Percentiles rank a stretch among this genome's conserved stretches.
Evolutionary conservation across 2,888 invertebrate genomes (phyloP).

Genomic region (Phorcus lineatus): DNA sequence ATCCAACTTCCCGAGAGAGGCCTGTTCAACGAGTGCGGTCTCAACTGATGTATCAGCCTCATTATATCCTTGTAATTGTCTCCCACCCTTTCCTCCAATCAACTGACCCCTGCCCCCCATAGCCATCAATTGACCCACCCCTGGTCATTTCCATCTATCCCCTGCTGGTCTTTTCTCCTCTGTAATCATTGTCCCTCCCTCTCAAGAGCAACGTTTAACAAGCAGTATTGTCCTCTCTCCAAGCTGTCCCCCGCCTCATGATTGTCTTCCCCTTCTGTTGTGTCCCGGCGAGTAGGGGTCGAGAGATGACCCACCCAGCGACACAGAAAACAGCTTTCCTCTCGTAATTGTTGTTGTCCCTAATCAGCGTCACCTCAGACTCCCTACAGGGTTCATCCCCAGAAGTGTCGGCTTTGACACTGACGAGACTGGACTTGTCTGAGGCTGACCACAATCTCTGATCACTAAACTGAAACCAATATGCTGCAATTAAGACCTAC

Average conservation of each 20-base stretch:
- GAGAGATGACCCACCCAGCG: conserved; percentile 11
- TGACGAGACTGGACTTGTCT: not conserved
- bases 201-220: conserved; percentile 8
- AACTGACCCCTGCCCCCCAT: conserved; percentile 8
- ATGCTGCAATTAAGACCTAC: too few species aligned
- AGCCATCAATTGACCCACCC: conserved; percentile 6
- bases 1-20: not conserved
- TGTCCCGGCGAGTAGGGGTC: not conserved
- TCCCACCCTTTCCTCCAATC: not conserved
- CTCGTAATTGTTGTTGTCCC: conserved; percentile 17
- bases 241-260: not conserved
- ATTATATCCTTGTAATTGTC: conserved; percentile 1
- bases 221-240: not conserved
- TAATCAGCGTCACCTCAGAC: not conserved
- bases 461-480: too few species aligned
- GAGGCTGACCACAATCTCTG: too few species aligned
- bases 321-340: conserved; percentile 21
- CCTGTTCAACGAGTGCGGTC: not conserved
- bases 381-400: not conserved
- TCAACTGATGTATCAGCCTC: not conserved
- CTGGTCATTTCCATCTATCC: conserved; percentile 1
- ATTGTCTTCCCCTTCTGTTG: conserved; percentile 8
- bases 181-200: not conserved
- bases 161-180: not conserved
- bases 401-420: not conserved